Conservation (phyloP, 2,113 vertebrate species). For the Myiagra hebetior region DNA sequence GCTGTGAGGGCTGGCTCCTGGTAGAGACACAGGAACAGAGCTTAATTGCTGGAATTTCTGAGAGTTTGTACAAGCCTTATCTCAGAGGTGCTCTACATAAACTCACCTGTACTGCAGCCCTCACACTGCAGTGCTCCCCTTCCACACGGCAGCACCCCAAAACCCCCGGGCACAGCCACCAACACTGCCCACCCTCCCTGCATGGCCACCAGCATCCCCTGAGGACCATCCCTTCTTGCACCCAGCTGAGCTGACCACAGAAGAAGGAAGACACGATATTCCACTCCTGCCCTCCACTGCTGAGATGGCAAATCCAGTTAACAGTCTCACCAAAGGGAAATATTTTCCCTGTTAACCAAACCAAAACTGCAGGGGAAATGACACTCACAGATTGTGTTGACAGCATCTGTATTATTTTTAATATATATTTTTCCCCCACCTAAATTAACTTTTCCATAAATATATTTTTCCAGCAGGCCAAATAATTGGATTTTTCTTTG, state of each 20-base stretch:
- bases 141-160: background rate
- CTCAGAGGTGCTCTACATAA: background rate
- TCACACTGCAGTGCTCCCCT: background rate
- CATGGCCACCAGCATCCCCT: background rate
- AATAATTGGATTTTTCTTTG: conserved; percentile 80
- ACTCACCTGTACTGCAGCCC: background rate
- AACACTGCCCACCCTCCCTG: background rate
- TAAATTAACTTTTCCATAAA: conserved; percentile 73
- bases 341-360: background rate
- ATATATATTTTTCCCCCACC: background rate
- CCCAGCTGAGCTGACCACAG: background rate
- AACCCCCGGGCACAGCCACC: background rate
- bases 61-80: background rate
- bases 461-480: conserved; percentile 66
- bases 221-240: accelerated
- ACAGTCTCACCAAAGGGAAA: background rate
- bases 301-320: background rate
- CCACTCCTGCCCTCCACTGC: background rate
- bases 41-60: background rate
- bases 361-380: background rate
- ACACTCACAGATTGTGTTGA: background rate
- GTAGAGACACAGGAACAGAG: background rate
- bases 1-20: background rate
- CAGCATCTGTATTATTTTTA: conserved; percentile 28
- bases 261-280: background rate